Conservation (phyloP, 2,888 invertebrate genomes). For the Tiliacea aurago region DNA sequence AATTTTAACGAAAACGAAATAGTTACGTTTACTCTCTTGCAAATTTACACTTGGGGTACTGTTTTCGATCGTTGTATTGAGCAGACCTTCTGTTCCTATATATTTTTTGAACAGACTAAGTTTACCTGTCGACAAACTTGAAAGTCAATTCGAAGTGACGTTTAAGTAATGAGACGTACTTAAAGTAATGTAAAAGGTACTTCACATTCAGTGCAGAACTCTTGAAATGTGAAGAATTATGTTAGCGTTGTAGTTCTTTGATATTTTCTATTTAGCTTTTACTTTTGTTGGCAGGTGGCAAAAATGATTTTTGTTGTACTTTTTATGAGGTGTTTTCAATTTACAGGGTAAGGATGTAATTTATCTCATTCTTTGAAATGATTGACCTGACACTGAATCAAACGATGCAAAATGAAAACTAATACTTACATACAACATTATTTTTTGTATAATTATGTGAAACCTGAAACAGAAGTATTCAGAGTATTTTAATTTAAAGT, state of each 20-base stretch:
- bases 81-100: not conserved
- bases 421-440: too few species aligned
- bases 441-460: too few species aligned
- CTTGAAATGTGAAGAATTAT: not conserved
- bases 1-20: too few species aligned
- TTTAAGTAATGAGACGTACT: constrained; percentile 50
- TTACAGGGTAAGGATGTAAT: not conserved
- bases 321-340: not conserved
- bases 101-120: constrained; percentile 19
- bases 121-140: constrained; percentile 53
- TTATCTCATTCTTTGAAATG: not conserved
- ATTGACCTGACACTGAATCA: not conserved
- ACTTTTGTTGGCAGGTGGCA: not conserved
- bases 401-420: too few species aligned
- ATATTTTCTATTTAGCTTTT: constrained; percentile 2
- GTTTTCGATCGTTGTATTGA: not conserved
- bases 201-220: constrained; percentile 32
- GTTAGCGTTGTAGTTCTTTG: not conserved
- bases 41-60: too few species aligned
- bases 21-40: too few species aligned
- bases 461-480: too few species aligned
- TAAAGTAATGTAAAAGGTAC: constrained; percentile 43
- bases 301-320: not conserved
- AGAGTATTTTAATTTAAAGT: too few species aligned
- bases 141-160: constrained; percentile 52